These are phyloP conservation scores for Brachionus sp. DNA, from an alignment of 1,140 invertebrate species.

Conservation along the genomic window DNA sequence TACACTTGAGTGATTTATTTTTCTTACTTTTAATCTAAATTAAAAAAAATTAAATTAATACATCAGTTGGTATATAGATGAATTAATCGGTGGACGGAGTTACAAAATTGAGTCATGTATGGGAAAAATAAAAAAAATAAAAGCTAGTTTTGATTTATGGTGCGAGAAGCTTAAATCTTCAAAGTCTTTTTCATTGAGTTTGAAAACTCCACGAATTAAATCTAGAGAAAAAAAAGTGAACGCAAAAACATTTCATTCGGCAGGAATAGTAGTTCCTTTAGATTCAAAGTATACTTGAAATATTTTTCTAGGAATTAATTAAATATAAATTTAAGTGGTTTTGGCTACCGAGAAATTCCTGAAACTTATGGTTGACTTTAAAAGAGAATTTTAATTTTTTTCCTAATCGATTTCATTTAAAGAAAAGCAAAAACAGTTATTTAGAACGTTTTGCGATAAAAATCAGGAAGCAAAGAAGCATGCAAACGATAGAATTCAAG, in stretches of 20 bases:
- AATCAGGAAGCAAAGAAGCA: not conserved
- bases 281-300: conserved; percentile 69
- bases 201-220: conserved; percentile 65
- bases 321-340: conserved; percentile 49
- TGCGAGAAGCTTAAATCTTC: conserved; percentile 66
- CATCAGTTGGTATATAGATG: conserved; percentile 54
- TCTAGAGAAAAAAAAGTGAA: conserved; percentile 65
- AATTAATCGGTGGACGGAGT: conserved; percentile 51
- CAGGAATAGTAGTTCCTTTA: conserved; percentile 82
- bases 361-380: conserved; percentile 69
- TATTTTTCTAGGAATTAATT: not conserved
- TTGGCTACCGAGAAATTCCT: conserved; percentile 74
- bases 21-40: not conserved
- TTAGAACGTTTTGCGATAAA: conserved; percentile 5
- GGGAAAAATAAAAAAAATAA: conserved; percentile 57
- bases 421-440: conserved; percentile 31
- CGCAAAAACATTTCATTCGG: conserved; percentile 74
- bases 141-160: conserved; percentile 55
- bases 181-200: conserved; percentile 64
- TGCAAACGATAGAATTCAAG: conserved; percentile 49
- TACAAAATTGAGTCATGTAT: conserved; percentile 61
- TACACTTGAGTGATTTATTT: not conserved
- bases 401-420: not conserved
- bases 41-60: not conserved
- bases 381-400: not conserved